Evolutionary conservation across 2,113 vertebrate species (phyloP).

Genomic region (Pristiophorus japonicus): DNA sequence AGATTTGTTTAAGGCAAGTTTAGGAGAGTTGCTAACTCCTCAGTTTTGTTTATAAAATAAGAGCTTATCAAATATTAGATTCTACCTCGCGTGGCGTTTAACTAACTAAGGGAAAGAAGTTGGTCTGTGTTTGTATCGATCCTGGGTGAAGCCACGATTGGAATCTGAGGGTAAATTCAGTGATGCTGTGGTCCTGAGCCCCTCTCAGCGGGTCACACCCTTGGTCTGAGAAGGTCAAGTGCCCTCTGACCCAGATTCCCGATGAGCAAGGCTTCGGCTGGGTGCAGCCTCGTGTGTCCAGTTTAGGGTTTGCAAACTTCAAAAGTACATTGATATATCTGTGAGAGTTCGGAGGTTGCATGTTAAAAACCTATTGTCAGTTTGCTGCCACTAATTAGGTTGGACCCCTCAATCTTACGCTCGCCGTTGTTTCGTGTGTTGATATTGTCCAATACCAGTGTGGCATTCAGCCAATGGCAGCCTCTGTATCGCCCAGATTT

Average conservation of each 20-base stretch:
- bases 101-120: background rate
- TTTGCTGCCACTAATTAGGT: background rate
- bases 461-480: background rate
- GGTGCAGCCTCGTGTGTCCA: background rate
- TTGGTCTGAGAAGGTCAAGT: background rate
- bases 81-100: background rate
- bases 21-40: no score
- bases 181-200: background rate
- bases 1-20: no score
- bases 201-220: background rate
- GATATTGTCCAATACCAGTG: background rate
- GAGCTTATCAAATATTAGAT: no score
- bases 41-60: no score
- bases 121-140: background rate
- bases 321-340: background rate
- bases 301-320: background rate
- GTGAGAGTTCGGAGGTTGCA: background rate
- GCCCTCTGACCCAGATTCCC: background rate
- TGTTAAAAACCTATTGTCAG: background rate
- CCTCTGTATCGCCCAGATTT: background rate
- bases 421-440: background rate
- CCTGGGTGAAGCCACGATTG: background rate
- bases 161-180: background rate
- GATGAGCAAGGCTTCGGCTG: background rate
- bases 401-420: background rate